These are phyloP conservation scores for Hippocampus abdominalis DNA, from an alignment of 2,113 vertebrate species.

Conservation along the genomic window DNA sequence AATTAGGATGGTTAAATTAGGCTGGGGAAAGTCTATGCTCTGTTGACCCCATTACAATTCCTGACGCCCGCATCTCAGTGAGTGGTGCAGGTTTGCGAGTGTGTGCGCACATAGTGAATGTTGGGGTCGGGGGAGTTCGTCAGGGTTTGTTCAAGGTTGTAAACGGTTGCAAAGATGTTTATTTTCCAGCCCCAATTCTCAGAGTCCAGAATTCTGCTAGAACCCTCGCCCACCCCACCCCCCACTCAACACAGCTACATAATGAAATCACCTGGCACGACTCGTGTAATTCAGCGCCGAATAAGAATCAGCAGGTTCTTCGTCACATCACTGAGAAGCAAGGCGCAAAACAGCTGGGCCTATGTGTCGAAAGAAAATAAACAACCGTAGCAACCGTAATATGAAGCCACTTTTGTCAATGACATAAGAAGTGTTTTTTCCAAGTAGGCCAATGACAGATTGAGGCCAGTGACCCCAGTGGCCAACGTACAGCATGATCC, in stretches of 20 bases:
- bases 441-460: constrained; percentile 1
- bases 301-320: constrained; percentile 38
- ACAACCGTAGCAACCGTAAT: constrained; percentile 31
- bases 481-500: constrained; percentile 14
- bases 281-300: constrained; percentile 40
- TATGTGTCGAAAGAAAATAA: constrained; percentile 35
- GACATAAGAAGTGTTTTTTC: constrained; percentile 22
- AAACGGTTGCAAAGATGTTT: too few relatives aligned
- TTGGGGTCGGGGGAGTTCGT: too few relatives aligned
- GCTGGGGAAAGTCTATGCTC: not conserved
- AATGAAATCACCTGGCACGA: constrained; percentile 38
- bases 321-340: constrained; percentile 21
- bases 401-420: constrained; percentile 15
- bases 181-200: constrained; percentile 18
- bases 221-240: too few relatives aligned
- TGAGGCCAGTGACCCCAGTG: constrained; percentile 8
- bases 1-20: not conserved
- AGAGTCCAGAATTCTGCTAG: constrained; percentile 1
- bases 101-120: too few relatives aligned
- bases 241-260: constrained; percentile 7
- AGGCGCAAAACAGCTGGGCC: constrained; percentile 17
- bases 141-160: too few relatives aligned
- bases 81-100: too few relatives aligned
- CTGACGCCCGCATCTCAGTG: too few relatives aligned
- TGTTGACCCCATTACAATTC: too few relatives aligned